Evolutionary conservation across 1,140 invertebrate genomes (phyloP).

Genomic region (Apolygus lucorum): DNA sequence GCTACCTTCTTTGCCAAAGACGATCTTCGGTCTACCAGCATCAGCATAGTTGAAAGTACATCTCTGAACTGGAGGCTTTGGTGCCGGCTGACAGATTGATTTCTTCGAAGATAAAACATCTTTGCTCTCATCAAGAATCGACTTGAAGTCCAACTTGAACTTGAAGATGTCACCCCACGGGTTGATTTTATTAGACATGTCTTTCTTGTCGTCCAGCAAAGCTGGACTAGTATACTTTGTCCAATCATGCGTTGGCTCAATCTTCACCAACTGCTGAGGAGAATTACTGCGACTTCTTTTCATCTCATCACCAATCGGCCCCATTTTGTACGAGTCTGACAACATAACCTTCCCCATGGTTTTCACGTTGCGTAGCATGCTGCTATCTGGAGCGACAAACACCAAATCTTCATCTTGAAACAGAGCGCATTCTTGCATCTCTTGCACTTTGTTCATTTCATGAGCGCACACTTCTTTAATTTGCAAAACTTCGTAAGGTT

Average conservation of each 20-base stretch:
- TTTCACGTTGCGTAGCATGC: constrained; percentile 42
- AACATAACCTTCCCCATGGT: constrained; percentile 44
- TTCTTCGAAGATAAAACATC: neutral
- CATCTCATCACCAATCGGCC: constrained; percentile 13
- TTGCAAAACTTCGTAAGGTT: constrained; percentile 59
- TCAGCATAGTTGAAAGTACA: constrained; percentile 23
- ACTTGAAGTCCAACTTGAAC: neutral
- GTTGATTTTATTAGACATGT: neutral
- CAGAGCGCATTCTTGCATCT: constrained; percentile 40
- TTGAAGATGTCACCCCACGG: neutral
- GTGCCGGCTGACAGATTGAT: neutral
- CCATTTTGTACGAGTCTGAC: constrained; percentile 31
- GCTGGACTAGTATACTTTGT: no score
- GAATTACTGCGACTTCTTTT: neutral
- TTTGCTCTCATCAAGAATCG: neutral
- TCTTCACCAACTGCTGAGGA: no score
- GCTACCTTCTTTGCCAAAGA: constrained; percentile 46
- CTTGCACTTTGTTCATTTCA: constrained; percentile 61
- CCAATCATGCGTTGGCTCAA: no score
- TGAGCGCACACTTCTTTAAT: constrained; percentile 58
- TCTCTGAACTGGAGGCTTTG: neutral
- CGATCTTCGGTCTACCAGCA: constrained; percentile 34
- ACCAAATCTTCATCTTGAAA: constrained; percentile 49
- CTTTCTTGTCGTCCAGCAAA: no score
- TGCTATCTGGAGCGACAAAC: constrained; percentile 48